These are phyloP conservation scores for Leptopilina drosophilae DNA, from an alignment of 2,888 invertebrate species.

Conservation along the genomic window DNA sequence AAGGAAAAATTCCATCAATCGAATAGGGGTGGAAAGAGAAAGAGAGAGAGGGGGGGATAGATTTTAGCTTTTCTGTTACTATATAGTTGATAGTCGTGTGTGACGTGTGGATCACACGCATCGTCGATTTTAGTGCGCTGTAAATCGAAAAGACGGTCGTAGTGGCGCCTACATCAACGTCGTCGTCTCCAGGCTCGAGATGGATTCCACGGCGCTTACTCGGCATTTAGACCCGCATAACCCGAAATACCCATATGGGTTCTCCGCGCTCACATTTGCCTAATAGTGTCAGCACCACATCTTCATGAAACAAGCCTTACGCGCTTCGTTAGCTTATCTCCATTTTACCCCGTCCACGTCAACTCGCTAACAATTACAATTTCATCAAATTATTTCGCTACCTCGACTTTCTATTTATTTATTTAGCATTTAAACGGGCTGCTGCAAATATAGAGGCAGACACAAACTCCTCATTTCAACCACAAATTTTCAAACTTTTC, in stretches of 20 bases:
- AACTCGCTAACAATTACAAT: background rate
- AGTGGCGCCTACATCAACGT: constrained; percentile 64
- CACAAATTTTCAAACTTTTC: no score
- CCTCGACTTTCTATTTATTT: background rate
- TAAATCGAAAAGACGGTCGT: constrained; percentile 69
- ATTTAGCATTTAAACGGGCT: no score
- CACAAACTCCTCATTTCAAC: no score
- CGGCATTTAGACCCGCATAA: constrained; percentile 71
- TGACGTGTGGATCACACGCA: constrained; percentile 68
- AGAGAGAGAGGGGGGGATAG: background rate
- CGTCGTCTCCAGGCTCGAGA: constrained; percentile 62
- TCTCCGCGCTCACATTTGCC: constrained; percentile 65
- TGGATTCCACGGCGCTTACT: constrained; percentile 69
- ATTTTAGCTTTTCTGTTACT: constrained; percentile 43
- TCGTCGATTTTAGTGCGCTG: constrained; percentile 70
- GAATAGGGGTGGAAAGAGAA: no score
- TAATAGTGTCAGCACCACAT: constrained; percentile 68
- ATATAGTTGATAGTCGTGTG: constrained; percentile 56
- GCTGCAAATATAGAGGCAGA: no score
- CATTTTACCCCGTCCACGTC: constrained; percentile 37
- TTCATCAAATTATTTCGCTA: background rate
- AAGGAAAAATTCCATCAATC: constrained; percentile 29
- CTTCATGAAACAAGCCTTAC: constrained; percentile 48
- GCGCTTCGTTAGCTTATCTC: constrained; percentile 46
- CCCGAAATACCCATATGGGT: constrained; percentile 60